phyloP scores from a whole-genome alignment of 23 tunicate species.

The Pegea sp. region DNA sequence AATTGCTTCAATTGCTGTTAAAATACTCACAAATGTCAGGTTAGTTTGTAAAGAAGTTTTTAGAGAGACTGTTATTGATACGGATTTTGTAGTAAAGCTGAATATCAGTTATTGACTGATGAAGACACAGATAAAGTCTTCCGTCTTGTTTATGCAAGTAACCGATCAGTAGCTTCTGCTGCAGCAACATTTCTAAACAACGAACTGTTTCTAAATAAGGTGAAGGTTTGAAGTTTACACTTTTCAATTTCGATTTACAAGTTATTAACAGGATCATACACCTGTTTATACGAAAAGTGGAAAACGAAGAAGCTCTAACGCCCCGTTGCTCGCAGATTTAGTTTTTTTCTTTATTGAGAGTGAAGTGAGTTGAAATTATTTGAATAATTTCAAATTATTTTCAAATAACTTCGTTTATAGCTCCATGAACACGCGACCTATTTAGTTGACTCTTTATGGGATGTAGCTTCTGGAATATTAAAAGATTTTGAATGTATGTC shows the following conservation, averaged over 20 bases:
- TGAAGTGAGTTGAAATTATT: slow-evolving; percentile 28
- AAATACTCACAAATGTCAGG: slow-evolving; percentile 14
- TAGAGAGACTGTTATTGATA: no score
- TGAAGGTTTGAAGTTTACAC: no score
- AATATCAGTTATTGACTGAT: slow-evolving; percentile 60
- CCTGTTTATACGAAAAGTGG: slow-evolving; percentile 89
- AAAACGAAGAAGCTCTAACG: slow-evolving; percentile 52
- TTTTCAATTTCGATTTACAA: no score
- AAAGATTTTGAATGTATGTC: slow-evolving; percentile 99
- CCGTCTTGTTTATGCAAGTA: slow-evolving; percentile 83
- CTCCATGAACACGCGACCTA: slow-evolving; percentile 96
- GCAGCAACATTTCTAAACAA: slow-evolving; percentile 98
- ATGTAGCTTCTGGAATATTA: slow-evolving; percentile 54
- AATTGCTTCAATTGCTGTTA: background rate
- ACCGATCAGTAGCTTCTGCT: slow-evolving; percentile 92
- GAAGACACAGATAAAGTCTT: slow-evolving; percentile 83
- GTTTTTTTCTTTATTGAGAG: slow-evolving; percentile 95
- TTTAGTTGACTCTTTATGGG: slow-evolving; percentile 94
- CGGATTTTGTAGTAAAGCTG: no score
- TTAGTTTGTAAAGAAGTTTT: no score
- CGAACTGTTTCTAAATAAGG: slow-evolving; percentile 71
- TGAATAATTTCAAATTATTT: background rate
- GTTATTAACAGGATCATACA: slow-evolving; percentile 30
- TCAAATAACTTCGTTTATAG: slow-evolving; percentile 4
- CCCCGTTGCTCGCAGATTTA: slow-evolving; percentile 73